Evolutionary conservation across 35 echinoderm and acorn worm species (phyloP).

Genomic region (Nesometra sesokonis): DNA sequence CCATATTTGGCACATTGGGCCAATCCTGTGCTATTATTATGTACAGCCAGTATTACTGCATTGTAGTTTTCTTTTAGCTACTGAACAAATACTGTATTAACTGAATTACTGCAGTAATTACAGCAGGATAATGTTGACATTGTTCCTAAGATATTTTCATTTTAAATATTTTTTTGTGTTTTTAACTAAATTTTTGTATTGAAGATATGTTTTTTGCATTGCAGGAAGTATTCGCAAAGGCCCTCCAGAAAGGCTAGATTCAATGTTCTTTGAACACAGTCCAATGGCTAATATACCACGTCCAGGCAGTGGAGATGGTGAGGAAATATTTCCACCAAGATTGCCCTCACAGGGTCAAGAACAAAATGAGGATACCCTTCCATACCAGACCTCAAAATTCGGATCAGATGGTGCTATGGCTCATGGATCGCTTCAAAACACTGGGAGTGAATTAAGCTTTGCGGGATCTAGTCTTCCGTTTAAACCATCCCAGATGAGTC

Average conservation of each 20-base stretch:
- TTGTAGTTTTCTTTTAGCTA: too few relatives aligned
- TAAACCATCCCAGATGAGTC: background rate
- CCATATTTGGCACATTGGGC: too few relatives aligned
- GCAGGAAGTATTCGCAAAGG: background rate
- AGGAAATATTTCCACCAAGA: constrained; percentile 10
- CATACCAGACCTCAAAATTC: background rate
- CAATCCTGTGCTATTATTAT: too few relatives aligned
- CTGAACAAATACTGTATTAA: too few relatives aligned
- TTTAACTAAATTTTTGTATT: background rate
- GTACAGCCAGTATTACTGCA: too few relatives aligned
- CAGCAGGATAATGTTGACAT: too few relatives aligned
- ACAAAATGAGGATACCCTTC: background rate
- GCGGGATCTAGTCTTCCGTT: background rate
- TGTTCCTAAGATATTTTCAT: too few relatives aligned
- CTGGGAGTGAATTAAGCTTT: background rate
- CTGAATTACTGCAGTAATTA: too few relatives aligned
- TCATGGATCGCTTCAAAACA: background rate
- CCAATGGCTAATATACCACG: constrained; percentile 28
- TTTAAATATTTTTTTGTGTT: background rate
- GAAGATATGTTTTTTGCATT: too few relatives aligned
- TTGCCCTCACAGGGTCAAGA: background rate
- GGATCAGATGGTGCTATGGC: background rate
- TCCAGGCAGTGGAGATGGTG: constrained; percentile 41
- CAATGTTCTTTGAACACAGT: constrained; percentile 28
- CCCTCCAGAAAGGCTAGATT: constrained; percentile 24